Evolutionary conservation across 2,797 vertebrate species (phyloP).

Genomic region (Pelochelys cantorii): DNA sequence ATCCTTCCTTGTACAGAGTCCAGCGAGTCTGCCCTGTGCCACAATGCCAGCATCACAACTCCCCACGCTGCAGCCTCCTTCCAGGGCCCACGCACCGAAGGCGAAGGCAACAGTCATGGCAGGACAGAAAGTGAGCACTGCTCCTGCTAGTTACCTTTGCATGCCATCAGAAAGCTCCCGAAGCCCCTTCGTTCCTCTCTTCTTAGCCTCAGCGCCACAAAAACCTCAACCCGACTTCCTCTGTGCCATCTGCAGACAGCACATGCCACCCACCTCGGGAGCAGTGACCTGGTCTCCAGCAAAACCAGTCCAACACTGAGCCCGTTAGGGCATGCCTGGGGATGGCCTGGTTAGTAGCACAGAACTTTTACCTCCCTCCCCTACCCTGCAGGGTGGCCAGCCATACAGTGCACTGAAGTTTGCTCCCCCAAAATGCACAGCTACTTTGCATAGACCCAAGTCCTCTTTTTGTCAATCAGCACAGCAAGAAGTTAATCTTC

Average conservation of each 20-base stretch:
- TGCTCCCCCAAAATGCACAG: not conserved
- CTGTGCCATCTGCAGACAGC: not conserved
- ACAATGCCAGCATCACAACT: not conserved
- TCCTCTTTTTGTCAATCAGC: not conserved
- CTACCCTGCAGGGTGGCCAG: not conserved
- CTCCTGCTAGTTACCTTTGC: not conserved
- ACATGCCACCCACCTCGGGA: not conserved
- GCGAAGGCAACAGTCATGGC: not conserved
- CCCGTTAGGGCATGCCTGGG: not conserved
- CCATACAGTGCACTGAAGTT: not conserved
- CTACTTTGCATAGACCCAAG: not conserved
- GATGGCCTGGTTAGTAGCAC: not conserved
- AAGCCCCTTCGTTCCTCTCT: not conserved
- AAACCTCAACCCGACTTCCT: not conserved
- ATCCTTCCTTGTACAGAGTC: rapidly evolving
- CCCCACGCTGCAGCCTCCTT: not conserved
- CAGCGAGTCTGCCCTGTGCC: rapidly evolving
- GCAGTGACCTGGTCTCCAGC: not conserved
- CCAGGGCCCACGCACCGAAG: not conserved
- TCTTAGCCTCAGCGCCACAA: not conserved
- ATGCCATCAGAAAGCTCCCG: not conserved
- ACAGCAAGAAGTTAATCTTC: constrained; percentile 19
- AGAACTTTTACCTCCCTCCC: not conserved
- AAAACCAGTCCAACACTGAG: not conserved
- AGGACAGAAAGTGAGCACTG: not conserved